A percentile compares a stretch with the other conserved stretches of the same genome.
phyloP scores from a whole-genome alignment of 2,797 vertebrate genomes.

The Leptoclinus maculatus region DNA sequence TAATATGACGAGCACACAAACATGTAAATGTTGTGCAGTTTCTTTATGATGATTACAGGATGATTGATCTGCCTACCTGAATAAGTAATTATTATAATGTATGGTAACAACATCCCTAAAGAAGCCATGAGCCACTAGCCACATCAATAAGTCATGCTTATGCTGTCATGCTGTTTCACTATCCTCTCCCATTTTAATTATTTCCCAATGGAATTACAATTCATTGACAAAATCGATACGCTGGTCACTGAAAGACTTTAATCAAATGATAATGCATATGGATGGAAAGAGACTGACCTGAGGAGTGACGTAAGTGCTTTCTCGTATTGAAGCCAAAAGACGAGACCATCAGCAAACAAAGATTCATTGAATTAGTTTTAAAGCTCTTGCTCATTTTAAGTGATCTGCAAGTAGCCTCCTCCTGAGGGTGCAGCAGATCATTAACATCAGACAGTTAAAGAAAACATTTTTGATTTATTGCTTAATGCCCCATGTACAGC shows the following conservation, averaged over 20 bases:
- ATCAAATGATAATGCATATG: constrained; percentile 35
- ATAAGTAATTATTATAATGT: background rate
- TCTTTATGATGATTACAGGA: background rate
- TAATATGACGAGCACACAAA: background rate
- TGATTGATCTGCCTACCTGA: background rate
- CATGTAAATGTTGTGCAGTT: background rate
- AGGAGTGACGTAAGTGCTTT: constrained; percentile 34
- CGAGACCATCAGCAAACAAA: constrained; percentile 16
- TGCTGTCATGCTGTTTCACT: constrained; percentile 17
- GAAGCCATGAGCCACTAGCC: background rate
- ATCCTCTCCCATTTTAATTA: constrained; percentile 22
- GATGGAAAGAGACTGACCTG: background rate
- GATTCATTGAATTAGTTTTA: constrained; percentile 43
- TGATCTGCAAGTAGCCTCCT: constrained; percentile 39
- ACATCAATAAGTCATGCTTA: background rate
- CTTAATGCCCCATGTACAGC: constrained; percentile 39
- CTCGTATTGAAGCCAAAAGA: constrained; percentile 26
- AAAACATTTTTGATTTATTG: constrained; percentile 69
- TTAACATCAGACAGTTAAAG: constrained; percentile 55
- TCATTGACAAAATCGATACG: constrained; percentile 42
- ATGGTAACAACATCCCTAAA: background rate
- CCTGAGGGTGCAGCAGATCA: constrained; percentile 38
- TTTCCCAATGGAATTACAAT: constrained; percentile 28
- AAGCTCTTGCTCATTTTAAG: constrained; percentile 59
- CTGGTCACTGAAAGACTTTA: background rate